A percentile compares a stretch with the other conserved stretches of the same genome.
These are phyloP conservation scores for Congeria kusceri DNA, from an alignment of 2,888 invertebrate species.

Conservation along the genomic window DNA sequence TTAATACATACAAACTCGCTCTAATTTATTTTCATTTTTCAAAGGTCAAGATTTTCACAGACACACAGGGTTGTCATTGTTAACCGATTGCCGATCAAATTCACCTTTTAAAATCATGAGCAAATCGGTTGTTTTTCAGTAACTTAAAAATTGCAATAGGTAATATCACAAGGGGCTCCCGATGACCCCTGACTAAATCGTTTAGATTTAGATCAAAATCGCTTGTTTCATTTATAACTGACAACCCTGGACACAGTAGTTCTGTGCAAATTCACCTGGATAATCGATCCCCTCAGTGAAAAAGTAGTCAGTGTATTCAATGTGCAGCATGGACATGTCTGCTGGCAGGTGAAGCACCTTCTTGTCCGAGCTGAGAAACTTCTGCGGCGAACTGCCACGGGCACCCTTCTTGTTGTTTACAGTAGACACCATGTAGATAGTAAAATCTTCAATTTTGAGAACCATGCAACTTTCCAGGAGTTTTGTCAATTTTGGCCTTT, in stretches of 20 bases:
- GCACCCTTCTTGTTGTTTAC: constrained; percentile 84
- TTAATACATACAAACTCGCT: background rate
- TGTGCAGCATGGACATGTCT: constrained; percentile 96
- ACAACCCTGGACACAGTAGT: too few relatives aligned
- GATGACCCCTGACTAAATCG: too few relatives aligned
- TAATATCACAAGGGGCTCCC: too few relatives aligned
- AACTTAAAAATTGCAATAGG: too few relatives aligned
- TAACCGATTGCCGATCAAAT: too few relatives aligned
- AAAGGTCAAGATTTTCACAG: background rate
- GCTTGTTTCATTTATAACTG: too few relatives aligned
- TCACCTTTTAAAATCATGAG: background rate
- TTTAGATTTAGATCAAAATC: too few relatives aligned
- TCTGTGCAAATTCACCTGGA: constrained; percentile 80
- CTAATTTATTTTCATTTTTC: background rate
- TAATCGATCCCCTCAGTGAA: constrained; percentile 91
- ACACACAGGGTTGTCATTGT: background rate
- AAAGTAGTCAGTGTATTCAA: constrained; percentile 96
- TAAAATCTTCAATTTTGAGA: constrained; percentile 95
- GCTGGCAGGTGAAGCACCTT: constrained; percentile 93
- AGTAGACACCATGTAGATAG: constrained; percentile 93
- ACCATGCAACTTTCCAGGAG: constrained; percentile 97
- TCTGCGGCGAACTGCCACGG: constrained; percentile 89
- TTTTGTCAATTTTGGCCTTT: constrained; percentile 72
- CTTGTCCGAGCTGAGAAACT: constrained; percentile 88
- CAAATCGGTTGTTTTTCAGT: background rate